Base-by-base conservation (phyloP, 2,888 invertebrate genomes). In the Odontomyia ornata region DNA sequence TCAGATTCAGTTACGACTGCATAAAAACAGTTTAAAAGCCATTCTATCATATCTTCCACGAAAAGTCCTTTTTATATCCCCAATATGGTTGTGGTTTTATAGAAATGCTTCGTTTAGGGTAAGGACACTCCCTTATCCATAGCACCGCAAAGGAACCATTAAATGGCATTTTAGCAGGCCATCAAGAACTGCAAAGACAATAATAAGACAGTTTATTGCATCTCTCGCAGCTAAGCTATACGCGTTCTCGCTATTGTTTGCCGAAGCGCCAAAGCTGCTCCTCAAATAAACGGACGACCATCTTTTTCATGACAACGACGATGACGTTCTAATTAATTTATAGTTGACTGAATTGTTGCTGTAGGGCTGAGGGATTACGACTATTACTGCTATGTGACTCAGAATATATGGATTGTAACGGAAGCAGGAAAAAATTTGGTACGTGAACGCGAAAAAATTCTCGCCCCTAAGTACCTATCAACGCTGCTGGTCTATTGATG, bases 171-270 rank as follows among this genome's bases (percentile, higher is more conserved):
- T 65, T 65, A 65, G 36, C 65, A 65, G 65, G 36, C 65, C 36
- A 65, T 65, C 65, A 65, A 65, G 65, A 36, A 65, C 30, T 65
- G 65, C 65, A 65, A 65, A 27, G 65, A 65, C 65, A 27, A 65
- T 65, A 36, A 18, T 30, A 65, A 36, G 36, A 65, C 65, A 36
- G n/a, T 65, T 65, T 65, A 65, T 65, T 27, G 30, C 36, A 36
- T 36, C 4, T 11, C 36, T 36, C 30, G 15, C 7, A 18, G 65
- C 36, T 65, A 27, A 36, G 36, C 28, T 36, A 28, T 13, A 27
- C 65, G 36, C 65, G 9, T 3, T 23, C 36, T 36, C 9, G 36
- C 57, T 5, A n/a, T 9, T 25, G 23, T 65, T 21, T 21, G 27
- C n/a, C n/a, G 65, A 65, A 36, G 4, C 27, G 3, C 9, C 7